phyloP scores from a whole-genome alignment of 1,140 invertebrate genomes.

The Drosophila littoralis region DNA sequence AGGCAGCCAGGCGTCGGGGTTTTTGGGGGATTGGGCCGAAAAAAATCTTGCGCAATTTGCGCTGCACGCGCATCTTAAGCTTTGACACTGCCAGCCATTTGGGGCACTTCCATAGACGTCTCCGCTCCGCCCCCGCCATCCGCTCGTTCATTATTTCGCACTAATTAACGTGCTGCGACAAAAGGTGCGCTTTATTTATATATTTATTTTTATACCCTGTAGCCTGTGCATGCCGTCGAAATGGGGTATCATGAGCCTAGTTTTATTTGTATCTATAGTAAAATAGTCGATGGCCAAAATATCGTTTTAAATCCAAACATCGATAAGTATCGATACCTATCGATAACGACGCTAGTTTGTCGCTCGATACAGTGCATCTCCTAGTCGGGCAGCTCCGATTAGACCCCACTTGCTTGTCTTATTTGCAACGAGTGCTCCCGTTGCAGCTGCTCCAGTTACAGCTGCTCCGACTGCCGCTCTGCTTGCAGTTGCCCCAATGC shows the following conservation, averaged over 20 bases:
- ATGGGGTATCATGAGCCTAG: no score
- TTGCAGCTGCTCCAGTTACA: constrained; percentile 10
- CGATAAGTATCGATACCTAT: no score
- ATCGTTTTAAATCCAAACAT: no score
- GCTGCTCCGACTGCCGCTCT: not conserved
- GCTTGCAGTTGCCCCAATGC: constrained; percentile 16
- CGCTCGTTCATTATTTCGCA: constrained; percentile 73
- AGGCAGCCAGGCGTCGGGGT: not conserved
- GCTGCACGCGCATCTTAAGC: constrained; percentile 21
- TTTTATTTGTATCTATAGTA: no score
- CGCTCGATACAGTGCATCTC: not conserved
- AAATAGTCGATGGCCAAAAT: no score
- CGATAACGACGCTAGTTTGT: no score
- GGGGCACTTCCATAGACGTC: not conserved
- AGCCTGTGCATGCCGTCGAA: not conserved
- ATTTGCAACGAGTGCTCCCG: constrained; percentile 2
- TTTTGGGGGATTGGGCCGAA: no score
- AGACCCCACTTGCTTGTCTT: not conserved
- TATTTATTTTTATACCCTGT: constrained; percentile 7
- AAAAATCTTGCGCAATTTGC: constrained; percentile 28
- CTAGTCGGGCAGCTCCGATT: not conserved
- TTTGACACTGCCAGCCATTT: constrained; percentile 23
- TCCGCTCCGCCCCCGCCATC: no score
- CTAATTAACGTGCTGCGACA: constrained; percentile 77
- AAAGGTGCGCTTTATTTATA: constrained; percentile 54